A percentile compares a stretch with the other conserved stretches of the same genome.
phyloP scores from a whole-genome alignment of 92 coral and sea anemone genomes.

The Bergia sp. region DNA sequence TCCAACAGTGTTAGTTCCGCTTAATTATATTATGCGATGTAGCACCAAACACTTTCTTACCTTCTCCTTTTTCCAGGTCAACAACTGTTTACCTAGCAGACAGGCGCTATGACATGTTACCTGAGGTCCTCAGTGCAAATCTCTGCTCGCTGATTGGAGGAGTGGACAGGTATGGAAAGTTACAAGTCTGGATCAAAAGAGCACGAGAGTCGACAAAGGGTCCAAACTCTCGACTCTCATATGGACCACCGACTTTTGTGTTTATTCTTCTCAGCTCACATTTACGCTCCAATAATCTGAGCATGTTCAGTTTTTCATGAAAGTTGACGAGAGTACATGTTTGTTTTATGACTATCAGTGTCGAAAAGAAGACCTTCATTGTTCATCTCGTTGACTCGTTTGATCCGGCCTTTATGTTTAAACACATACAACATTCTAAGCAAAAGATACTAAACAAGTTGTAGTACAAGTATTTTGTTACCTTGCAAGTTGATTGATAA shows the following conservation, averaged over 20 bases:
- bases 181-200: neutral
- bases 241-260: neutral
- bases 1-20: too few relatives aligned
- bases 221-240: too few relatives aligned
- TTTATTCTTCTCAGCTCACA: neutral
- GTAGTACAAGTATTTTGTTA: neutral
- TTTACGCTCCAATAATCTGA: too few relatives aligned
- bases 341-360: neutral
- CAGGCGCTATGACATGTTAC: constrained; percentile 90
- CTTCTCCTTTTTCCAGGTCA: constrained; percentile 55
- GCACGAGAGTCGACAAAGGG: neutral
- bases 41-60: neutral
- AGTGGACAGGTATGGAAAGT: constrained; percentile 75
- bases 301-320: too few relatives aligned
- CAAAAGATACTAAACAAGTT: neutral
- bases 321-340: neutral
- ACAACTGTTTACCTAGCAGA: constrained; percentile 94
- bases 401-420: neutral
- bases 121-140: constrained; percentile 89
- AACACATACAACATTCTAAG: too few relatives aligned
- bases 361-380: neutral
- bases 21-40: too few relatives aligned
- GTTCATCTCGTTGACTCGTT: neutral
- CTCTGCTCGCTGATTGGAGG: constrained; percentile 90
- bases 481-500: too few relatives aligned